phyloP scores from a whole-genome alignment of 2,113 vertebrate genomes.

The Hoplias malabaricus region DNA sequence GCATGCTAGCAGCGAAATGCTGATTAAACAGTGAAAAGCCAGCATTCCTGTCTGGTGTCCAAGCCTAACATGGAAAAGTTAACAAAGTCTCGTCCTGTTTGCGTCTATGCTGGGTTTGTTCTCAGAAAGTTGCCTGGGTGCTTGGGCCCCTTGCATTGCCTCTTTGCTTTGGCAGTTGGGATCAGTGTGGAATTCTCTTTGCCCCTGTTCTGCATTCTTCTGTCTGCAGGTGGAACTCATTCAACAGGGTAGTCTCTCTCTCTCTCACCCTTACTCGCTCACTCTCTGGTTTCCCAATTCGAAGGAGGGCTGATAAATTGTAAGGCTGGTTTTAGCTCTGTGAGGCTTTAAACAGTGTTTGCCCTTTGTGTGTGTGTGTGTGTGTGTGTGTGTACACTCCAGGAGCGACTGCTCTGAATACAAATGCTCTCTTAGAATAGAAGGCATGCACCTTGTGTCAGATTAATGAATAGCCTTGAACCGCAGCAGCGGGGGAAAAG shows the following conservation, averaged over 20 bases:
- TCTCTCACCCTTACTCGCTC: slow-evolving; percentile 8
- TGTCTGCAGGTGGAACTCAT: slow-evolving; percentile 40
- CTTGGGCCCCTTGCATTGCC: slow-evolving; percentile 18
- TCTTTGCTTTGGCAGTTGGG: slow-evolving; percentile 24
- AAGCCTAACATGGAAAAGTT: slow-evolving; percentile 38
- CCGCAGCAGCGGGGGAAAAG: slow-evolving; percentile 21
- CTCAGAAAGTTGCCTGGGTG: background rate
- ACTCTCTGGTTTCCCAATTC: background rate
- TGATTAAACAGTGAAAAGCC: slow-evolving; percentile 18
- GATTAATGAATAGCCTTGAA: slow-evolving; percentile 42
- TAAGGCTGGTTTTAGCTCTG: slow-evolving; percentile 16
- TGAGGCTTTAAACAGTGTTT: slow-evolving; percentile 34
- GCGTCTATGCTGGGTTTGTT: slow-evolving; percentile 3
- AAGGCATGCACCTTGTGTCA: slow-evolving; percentile 47
- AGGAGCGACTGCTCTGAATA: slow-evolving; percentile 43
- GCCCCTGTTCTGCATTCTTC: slow-evolving; percentile 16
- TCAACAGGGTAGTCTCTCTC: slow-evolving; percentile 27
- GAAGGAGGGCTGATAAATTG: slow-evolving; percentile 29
- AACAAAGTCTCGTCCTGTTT: slow-evolving; percentile 42
- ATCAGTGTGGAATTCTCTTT: slow-evolving; percentile 35
- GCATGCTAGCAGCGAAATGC: background rate
- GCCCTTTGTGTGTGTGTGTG: slow-evolving; percentile 6
- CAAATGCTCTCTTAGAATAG: slow-evolving; percentile 41
- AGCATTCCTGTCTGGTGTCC: background rate
- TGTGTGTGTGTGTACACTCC: slow-evolving; percentile 27